Base-by-base conservation (phyloP, 2,888 invertebrate species). In the Heteromurus nitidus region DNA sequence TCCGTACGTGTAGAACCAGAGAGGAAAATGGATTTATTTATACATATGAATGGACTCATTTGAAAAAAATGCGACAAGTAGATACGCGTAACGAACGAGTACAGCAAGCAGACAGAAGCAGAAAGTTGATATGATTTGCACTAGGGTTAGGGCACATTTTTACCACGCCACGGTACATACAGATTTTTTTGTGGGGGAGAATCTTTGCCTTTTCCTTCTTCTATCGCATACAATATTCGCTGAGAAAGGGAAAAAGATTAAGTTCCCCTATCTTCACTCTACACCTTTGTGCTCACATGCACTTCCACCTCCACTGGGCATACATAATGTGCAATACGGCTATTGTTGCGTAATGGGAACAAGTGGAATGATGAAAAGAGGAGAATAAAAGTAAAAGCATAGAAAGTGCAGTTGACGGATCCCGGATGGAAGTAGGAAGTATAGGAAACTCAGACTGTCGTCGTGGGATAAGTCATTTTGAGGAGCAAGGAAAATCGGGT, bases 291-390 rank as follows among this genome's bases (percentile, higher is more conserved):
- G 44, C 62, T 16, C 16, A 18, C 62, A n/a, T n/a, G n/a, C 44
- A 20, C 47, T 47, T n/a, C 36, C 7, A 36, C 73, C n/a, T n/a
- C n/a, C n/a, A n/a, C n/a, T n/a, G n/a, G n/a, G 65, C 31, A 74
- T 36, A 67, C 67, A 75, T 20, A 55, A 58, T 42, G 68, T 75
- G 28, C 47, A 73, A 62, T 75, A 75, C 58, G 67, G 58, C 67
- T 67, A 67, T 16, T 68, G n/a, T n/a, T n/a, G n/a, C n/a, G n/a
- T 75, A 67, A 75, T 67, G 68, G 65, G 73, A 26, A 36, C 75
- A 58, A 75, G 75, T 67, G 58, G 50, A 75, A 75, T 58, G 75
- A 75, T 30, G 47, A 62, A 72, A 44, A 75, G 31, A 47, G 60
- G 55, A 74, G 22, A 74, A 64, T 31, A 64, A 30, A 75, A 53